A percentile compares a stretch with the other conserved stretches of the same genome.
Conservation (phyloP, 2,113 vertebrate genomes). For the Mustela lutreola region DNA sequence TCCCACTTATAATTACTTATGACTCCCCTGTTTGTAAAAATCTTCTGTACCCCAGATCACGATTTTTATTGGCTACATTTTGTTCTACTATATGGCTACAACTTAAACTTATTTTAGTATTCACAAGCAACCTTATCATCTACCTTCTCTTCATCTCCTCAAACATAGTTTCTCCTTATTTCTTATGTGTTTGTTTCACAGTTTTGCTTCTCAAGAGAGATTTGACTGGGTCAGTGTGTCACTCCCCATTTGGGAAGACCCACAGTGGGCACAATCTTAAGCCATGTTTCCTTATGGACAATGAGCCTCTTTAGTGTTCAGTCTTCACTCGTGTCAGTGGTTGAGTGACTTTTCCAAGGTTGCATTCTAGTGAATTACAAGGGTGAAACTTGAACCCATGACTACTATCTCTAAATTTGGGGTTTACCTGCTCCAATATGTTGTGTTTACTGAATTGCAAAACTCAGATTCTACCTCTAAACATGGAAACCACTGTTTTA, state of each 20-base stretch:
- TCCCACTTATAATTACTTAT: background rate
- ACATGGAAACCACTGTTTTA: background rate
- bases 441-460: background rate
- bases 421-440: background rate
- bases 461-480: background rate
- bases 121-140: background rate
- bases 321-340: background rate
- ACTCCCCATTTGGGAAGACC: background rate
- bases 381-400: background rate
- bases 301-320: background rate
- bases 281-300: background rate
- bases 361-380: background rate
- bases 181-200: conserved; percentile 1
- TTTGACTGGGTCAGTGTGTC: background rate
- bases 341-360: background rate
- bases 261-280: background rate
- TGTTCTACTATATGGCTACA: background rate
- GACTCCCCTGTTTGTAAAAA: background rate
- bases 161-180: background rate
- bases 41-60: background rate
- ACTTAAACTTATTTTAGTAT: conserved; percentile 28
- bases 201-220: background rate
- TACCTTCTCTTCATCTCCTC: background rate
- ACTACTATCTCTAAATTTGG: background rate
- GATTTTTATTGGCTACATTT: background rate